A percentile compares a stretch with the other conserved stretches of the same genome.
These are phyloP conservation scores for Ochropleura leucogaster DNA, from an alignment of 2,888 invertebrate species.

Conservation along the genomic window DNA sequence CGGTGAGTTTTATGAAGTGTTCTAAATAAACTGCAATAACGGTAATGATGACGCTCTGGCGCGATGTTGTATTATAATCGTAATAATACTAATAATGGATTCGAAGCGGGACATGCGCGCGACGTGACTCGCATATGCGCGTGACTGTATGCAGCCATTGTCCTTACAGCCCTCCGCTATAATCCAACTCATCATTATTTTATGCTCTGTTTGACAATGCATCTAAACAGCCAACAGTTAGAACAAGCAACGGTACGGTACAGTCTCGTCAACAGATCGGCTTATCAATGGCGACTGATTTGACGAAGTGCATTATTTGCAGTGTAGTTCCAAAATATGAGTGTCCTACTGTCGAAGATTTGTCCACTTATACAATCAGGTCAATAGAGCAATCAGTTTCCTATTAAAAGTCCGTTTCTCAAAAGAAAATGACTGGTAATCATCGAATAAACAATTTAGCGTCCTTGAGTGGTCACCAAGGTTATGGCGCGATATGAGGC, in stretches of 20 bases:
- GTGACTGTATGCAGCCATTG: constrained; percentile 75
- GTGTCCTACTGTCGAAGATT: background rate
- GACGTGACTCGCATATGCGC: constrained; percentile 72
- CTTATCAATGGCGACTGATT: background rate
- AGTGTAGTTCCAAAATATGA: background rate
- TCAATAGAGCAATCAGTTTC: background rate
- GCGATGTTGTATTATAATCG: constrained; percentile 41
- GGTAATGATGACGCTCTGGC: constrained; percentile 47
- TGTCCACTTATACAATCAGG: background rate
- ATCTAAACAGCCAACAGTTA: constrained; percentile 46
- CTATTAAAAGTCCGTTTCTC: background rate
- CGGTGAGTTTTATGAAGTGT: background rate
- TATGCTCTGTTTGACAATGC: constrained; percentile 57
- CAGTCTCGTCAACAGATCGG: constrained; percentile 20
- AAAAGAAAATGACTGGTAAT: background rate
- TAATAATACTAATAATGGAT: constrained; percentile 33
- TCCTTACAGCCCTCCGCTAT: constrained; percentile 48
- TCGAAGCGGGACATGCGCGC: constrained; percentile 42
- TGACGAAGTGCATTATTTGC: background rate
- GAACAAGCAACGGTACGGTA: constrained; percentile 32
- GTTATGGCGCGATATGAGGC: constrained; percentile 22
- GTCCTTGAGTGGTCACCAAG: constrained; percentile 50
- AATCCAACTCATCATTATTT: constrained; percentile 57
- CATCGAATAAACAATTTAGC: constrained; percentile 23
- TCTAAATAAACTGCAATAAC: constrained; percentile 58